Base-by-base conservation (phyloP, 1,140 invertebrate species). In the Dreissena polymorpha region DNA sequence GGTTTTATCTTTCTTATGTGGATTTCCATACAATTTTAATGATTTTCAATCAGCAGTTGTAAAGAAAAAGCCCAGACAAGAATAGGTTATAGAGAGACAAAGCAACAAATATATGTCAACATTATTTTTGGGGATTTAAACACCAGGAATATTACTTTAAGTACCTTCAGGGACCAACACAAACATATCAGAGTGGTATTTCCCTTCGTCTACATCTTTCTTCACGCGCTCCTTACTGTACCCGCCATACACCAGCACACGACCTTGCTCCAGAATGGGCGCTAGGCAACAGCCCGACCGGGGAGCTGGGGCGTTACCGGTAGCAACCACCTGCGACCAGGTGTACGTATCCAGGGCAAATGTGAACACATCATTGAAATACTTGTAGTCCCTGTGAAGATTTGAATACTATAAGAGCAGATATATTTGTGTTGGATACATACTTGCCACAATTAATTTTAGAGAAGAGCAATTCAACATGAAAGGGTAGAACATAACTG, bases 281-380 rank as follows among this genome's bases (percentile, higher is more conserved):
- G 94, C 93, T 92, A 96, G 95, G 72, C 96, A 95, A 90, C 96
- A 97, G 13, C 95, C 96, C 50, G 96, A 97, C 86, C 91, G 25
- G 72, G 91, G 88, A 13, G 79, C 70, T 65, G 91, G 86, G 12
- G 83, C 72, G 10, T 53, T 83, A 0, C 91, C 96, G 63, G 91
- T 91, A 7, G 95, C 92, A 77, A 96, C 95, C 29, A 98, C 89
- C 91, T 96, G 96, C 14, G 90, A 94, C 98, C 98, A 99, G 10
- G 94, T 94, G 88, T 97, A 96, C 0, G 94, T 95, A 86, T 97
- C 96, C 84, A 97, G 93, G 89, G 97, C 95, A 92, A 99, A 98
- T 39, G 95, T 92, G 92, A 97, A 94, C 6, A 98, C 90, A 93
- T 99, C 98, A 93, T 98, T 98, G 90, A 95, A 98, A 92, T 98